Base-by-base conservation (phyloP, 2,888 invertebrate species). In the Oligia strigilis region DNA sequence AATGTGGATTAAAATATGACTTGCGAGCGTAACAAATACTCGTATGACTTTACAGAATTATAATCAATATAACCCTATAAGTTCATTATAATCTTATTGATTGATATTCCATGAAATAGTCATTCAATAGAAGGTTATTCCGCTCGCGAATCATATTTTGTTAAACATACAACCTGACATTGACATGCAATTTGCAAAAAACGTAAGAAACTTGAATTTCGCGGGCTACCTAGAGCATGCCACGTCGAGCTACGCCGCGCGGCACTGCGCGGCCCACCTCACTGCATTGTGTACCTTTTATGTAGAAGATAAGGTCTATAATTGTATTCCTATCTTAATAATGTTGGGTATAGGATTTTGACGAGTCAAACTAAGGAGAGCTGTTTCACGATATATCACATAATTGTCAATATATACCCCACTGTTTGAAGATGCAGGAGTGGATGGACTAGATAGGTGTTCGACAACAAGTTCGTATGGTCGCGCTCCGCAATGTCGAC, bases 391-490 rank as follows among this genome's bases (percentile, higher is more conserved):
- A 40, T n/a, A 4, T 60, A 72, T 60, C n/a, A 72, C 17, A 72
- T 13, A 72, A 62, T 62, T n/a, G 19, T 43, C 17, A 43, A 11
- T 62, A 62, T 72, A 72, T 72, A 72, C 72, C 62, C 43, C 40
- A 43, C 19, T 62, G 6, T 62, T 72, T 19, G 40, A 62, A 43
- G 72, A 62, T 72, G 14, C 72, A 4, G 43, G 43, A 43, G 40
- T 8, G n/a, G 40, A n/a, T n/a, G 40, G 40, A 43, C 71, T 72
- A n/a, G 60, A 6, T 60, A 9, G 11, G 58, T 17, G n/a, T 40
- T 40, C n/a, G 17, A n/a, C 23, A 36, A 36, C 36, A 17, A 40
- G 11, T 40, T n/a, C 58, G n/a, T 72, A 6, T n/a, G 11, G 40
- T 72, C 40, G 58, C 17, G 17, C n/a, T 40, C 23, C 55, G 17